A percentile compares a stretch with the other conserved stretches of the same genome.
phyloP scores from a whole-genome alignment of 2,113 vertebrate species.

The Rhinolophus ferrumequinum region DNA sequence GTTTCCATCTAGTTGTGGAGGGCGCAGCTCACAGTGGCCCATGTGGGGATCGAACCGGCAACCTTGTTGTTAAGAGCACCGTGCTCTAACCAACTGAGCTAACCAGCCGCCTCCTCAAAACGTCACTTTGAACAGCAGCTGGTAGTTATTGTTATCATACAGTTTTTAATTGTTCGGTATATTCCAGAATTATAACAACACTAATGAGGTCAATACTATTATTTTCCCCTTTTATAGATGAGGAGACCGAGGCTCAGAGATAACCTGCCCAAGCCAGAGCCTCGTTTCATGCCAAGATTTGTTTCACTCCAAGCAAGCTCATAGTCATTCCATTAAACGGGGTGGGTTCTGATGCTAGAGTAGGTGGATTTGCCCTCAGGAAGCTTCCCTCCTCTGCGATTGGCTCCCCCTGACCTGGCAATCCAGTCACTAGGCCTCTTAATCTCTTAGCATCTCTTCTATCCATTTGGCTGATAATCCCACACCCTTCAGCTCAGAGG shows the following conservation, averaged over 20 bases:
- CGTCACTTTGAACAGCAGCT: background rate
- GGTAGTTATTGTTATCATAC: background rate
- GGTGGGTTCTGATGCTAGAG: background rate
- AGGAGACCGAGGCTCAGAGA: background rate
- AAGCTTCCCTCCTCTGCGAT: background rate
- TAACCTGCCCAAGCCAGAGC: background rate
- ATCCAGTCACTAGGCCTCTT: background rate
- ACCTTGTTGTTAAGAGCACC: too few relatives aligned
- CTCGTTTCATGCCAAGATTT: background rate
- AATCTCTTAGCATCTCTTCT: background rate
- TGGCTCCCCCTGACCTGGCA: background rate
- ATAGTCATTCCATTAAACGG: background rate
- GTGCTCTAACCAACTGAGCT: too few relatives aligned
- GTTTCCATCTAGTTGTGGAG: too few relatives aligned
- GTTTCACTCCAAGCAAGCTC: background rate
- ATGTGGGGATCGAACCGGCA: too few relatives aligned
- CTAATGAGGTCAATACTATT: slow-evolving; percentile 6
- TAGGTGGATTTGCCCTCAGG: background rate
- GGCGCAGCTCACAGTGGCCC: too few relatives aligned
- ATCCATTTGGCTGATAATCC: background rate
- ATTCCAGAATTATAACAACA: slow-evolving; percentile 30
- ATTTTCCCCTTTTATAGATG: background rate
- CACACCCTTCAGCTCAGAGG: background rate
- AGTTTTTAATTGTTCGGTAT: background rate
- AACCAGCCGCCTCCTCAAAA: background rate